phyloP scores from a whole-genome alignment of 30 jellyfish, hydroid and myxozoan species.

The Mastigias papua region DNA sequence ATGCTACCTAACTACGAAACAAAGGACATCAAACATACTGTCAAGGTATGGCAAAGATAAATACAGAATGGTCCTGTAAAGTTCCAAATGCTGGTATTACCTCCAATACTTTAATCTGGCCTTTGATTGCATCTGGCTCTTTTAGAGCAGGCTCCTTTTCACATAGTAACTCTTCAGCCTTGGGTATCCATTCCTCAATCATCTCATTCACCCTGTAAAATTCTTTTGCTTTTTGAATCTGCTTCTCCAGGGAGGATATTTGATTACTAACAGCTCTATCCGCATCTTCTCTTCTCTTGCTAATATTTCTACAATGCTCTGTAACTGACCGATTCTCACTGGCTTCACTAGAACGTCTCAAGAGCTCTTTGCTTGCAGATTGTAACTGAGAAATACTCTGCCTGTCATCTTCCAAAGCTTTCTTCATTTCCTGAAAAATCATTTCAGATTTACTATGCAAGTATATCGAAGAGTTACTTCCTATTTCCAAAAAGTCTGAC shows the following conservation, averaged over 20 bases:
- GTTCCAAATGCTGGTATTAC: too few relatives aligned
- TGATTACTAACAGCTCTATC: slow-evolving; percentile 48
- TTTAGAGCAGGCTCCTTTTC: slow-evolving; percentile 67
- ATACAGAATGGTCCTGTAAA: too few relatives aligned
- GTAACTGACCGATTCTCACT: slow-evolving; percentile 68
- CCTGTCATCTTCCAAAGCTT: slow-evolving; percentile 65
- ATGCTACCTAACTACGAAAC: too few relatives aligned
- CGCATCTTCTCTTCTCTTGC: slow-evolving; percentile 70
- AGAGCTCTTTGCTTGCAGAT: slow-evolving; percentile 21
- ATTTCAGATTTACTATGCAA: too few relatives aligned
- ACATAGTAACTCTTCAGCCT: slow-evolving; percentile 45
- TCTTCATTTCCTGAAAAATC: slow-evolving; percentile 70
- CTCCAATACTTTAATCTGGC: slow-evolving; percentile 69
- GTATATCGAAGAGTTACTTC: too few relatives aligned
- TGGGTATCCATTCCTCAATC: slow-evolving; percentile 83
- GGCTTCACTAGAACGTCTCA: slow-evolving; percentile 43
- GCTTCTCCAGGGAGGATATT: slow-evolving; percentile 62
- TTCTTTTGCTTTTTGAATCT: slow-evolving; percentile 62
- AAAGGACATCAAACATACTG: too few relatives aligned
- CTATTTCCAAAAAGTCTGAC: too few relatives aligned
- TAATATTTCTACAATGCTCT: slow-evolving; percentile 68
- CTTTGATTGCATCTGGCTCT: slow-evolving; percentile 72
- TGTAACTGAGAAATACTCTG: slow-evolving; percentile 36
- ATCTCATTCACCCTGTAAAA: slow-evolving; percentile 65
- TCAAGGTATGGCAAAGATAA: too few relatives aligned